Conservation (phyloP, 2,888 invertebrate species). For the Drosophila formosana region DNA sequence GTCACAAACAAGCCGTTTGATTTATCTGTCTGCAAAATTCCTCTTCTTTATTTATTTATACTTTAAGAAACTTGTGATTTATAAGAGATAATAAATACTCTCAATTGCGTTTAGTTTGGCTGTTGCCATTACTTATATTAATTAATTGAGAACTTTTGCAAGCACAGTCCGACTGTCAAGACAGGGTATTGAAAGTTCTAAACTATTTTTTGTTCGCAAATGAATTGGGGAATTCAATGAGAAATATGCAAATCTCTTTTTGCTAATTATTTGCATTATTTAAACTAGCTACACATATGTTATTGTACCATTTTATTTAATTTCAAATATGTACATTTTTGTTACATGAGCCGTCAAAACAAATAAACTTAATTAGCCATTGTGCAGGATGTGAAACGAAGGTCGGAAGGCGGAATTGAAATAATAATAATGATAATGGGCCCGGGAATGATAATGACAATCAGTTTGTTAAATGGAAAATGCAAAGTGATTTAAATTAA, state of each 20-base stretch:
- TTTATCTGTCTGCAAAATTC: conserved; percentile 8
- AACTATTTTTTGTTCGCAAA: background rate
- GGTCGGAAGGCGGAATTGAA: conserved; percentile 11
- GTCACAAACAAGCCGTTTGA: conserved; percentile 1
- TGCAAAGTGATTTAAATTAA: conserved; percentile 64
- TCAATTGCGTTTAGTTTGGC: background rate
- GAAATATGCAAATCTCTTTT: conserved; percentile 15
- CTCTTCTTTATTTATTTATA: background rate
- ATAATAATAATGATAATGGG: conserved; percentile 20
- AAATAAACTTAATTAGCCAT: conserved; percentile 45
- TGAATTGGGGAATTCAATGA: background rate
- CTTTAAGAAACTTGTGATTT: background rate
- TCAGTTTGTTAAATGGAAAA: conserved; percentile 21
- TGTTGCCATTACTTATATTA: background rate
- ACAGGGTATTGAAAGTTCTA: background rate
- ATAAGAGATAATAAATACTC: background rate
- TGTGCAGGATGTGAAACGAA: conserved; percentile 21
- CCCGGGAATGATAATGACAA: conserved; percentile 23
- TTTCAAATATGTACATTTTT: conserved; percentile 21
- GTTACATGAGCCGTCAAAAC: conserved; percentile 47
- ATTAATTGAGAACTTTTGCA: background rate
- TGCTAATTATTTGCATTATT: conserved; percentile 31
- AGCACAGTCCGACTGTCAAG: no score
- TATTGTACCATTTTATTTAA: conserved; percentile 10
- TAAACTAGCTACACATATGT: conserved; percentile 5